Evolutionary conservation across 1,140 invertebrate species (phyloP).

Genomic region (Eriosoma lanigerum): DNA sequence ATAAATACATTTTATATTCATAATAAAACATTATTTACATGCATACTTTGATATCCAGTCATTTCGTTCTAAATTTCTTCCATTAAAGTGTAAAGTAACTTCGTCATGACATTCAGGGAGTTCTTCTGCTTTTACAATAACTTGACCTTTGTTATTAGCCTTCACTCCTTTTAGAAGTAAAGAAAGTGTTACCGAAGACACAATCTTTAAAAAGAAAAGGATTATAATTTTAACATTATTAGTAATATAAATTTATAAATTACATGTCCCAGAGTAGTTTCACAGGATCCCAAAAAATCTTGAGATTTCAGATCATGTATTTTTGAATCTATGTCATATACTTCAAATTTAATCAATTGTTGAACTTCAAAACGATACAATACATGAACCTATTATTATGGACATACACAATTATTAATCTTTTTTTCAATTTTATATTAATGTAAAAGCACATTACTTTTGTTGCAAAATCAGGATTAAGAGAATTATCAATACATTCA

Average conservation of each 20-base stretch:
- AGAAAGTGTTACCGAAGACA: slow-evolving; percentile 57
- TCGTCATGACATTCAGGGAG: slow-evolving; percentile 62
- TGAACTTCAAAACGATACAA: slow-evolving; percentile 61
- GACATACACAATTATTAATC: neutral
- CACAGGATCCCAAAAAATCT: slow-evolving; percentile 63
- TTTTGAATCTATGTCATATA: slow-evolving; percentile 63
- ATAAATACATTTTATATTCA: neutral
- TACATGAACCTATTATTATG: slow-evolving; percentile 56
- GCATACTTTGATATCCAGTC: slow-evolving; percentile 61
- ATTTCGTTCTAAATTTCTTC: slow-evolving; percentile 57
- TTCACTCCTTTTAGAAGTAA: slow-evolving; percentile 53
- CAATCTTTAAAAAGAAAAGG: slow-evolving; percentile 54
- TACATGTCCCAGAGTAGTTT: slow-evolving; percentile 61
- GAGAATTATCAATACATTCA: slow-evolving; percentile 63
- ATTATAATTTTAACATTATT: neutral
- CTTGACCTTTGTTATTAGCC: slow-evolving; percentile 56
- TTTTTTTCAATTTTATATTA: neutral
- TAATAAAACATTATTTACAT: neutral
- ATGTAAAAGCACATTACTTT: slow-evolving; percentile 56
- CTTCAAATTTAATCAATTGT: slow-evolving; percentile 60
- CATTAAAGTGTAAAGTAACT: slow-evolving; percentile 59
- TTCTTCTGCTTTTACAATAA: slow-evolving; percentile 63
- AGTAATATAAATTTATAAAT: slow-evolving; percentile 8
- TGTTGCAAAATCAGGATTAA: slow-evolving; percentile 65
- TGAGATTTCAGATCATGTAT: slow-evolving; percentile 60